A percentile compares a stretch with the other conserved stretches of the same genome.
Conservation (phyloP, 2,888 invertebrate genomes). For the Heliconius aoede region DNA sequence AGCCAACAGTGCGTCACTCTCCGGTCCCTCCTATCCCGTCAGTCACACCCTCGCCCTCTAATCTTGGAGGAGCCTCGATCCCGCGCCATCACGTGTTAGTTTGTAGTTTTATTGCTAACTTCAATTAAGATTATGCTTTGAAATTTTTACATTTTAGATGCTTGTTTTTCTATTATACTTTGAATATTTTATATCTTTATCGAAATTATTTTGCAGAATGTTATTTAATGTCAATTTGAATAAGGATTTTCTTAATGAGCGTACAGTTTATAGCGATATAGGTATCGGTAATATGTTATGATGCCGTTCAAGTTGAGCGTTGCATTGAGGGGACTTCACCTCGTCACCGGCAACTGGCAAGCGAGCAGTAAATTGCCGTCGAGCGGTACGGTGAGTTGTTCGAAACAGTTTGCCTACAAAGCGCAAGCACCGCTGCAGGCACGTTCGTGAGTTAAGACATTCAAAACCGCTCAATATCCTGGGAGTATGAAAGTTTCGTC, state of each 20-base stretch:
- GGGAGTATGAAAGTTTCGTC: slow-evolving; percentile 83
- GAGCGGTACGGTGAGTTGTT: slow-evolving; percentile 64
- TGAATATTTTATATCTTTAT: not conserved
- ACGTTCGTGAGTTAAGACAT: slow-evolving; percentile 83
- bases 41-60: slow-evolving; percentile 50
- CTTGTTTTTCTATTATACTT: not conserved
- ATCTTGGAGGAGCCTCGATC: slow-evolving; percentile 50
- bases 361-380: slow-evolving; percentile 55
- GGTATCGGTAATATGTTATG: slow-evolving; percentile 37
- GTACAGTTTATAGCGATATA: not conserved
- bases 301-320: slow-evolving; percentile 31
- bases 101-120: slow-evolving; percentile 35
- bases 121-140: not conserved
- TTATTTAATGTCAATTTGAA: not conserved
- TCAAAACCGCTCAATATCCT: slow-evolving; percentile 84
- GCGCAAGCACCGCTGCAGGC: slow-evolving; percentile 68
- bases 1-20: slow-evolving; percentile 78
- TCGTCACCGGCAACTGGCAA: slow-evolving; percentile 33
- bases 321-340: slow-evolving; percentile 32
- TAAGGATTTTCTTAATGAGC: not conserved
- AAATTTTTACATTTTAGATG: not conserved
- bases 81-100: slow-evolving; percentile 19
- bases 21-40: slow-evolving; percentile 53
- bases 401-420: slow-evolving; percentile 76
- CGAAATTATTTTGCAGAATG: not conserved